Evolutionary conservation across 2,113 vertebrate genomes (phyloP), one percentile per base, ranked within the genome.

Genomic region (Promerops cafer): DNA sequence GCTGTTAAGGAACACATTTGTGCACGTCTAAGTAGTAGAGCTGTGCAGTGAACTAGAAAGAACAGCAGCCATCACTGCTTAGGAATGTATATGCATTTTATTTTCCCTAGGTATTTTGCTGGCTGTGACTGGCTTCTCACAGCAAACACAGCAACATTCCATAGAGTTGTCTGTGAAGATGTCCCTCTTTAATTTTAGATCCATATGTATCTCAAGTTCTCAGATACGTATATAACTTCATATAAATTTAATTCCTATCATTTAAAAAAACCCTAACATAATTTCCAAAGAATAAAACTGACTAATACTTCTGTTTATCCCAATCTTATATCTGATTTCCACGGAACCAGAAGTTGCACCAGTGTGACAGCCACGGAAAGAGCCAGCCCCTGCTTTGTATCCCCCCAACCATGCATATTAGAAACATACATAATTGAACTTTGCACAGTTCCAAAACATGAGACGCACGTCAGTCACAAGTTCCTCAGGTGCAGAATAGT

Each of bases 361-460:
- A 44, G 5, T 13, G 24, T 45, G 66, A 85, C 11, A 76, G 61
- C 19, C 14, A 49, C 15, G 49, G 28, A 80, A 66, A 65, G 33
- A 76, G 30, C 30, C 53, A 42, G 26, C 35, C 44, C 65, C 65
- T 85, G 33, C 15, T 74, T 70, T 65, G 7, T 35, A 23, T 16
- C 8, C 35, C 54, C 70, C 35, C 12, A 22, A 3, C 16, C 56
- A 37, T 4, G 16, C 8, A 31, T 45, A 35, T 47, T 18, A 80
- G 91, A 72, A 89, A 98, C 99, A 97, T 98, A 99, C 99, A 53
- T 99, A 99, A 97, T 99, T 99, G 97, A 99, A 99, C 96, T 99
- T 99, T 65, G 99, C 99, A 96, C 99, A 99, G 97, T 99, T 99
- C 97, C 97, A 98, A 92, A 99, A 99, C 99, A 99, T 99, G 87